Evolutionary conservation across 1,140 invertebrate species (phyloP).

Genomic region (Coenobita brevimanus): DNA sequence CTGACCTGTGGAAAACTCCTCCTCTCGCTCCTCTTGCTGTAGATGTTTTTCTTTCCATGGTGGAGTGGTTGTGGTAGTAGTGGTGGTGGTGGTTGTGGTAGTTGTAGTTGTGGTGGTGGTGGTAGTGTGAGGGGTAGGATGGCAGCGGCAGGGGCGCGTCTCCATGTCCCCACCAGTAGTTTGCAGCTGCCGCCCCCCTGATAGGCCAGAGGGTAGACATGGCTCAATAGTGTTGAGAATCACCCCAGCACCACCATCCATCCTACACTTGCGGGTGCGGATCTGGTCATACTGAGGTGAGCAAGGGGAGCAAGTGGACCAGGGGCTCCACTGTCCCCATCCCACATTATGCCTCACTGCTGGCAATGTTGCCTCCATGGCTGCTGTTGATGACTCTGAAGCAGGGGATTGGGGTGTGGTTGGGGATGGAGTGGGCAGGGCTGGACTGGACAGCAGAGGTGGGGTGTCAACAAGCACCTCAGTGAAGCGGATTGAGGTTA

Average conservation of each 20-base stretch:
- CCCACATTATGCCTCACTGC: constrained; percentile 68
- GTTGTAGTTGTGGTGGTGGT: too few relatives aligned
- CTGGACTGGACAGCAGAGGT: constrained; percentile 23
- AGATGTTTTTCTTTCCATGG: constrained; percentile 32
- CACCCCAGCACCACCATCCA: constrained; percentile 65
- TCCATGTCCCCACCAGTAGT: constrained; percentile 62
- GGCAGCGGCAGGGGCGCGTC: constrained; percentile 61
- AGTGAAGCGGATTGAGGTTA: constrained; percentile 73
- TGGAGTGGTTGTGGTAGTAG: too few relatives aligned
- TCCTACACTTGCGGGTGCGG: constrained; percentile 66
- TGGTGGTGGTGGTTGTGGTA: too few relatives aligned
- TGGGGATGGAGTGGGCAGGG: constrained; percentile 16
- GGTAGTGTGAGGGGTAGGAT: too few relatives aligned
- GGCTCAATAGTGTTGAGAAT: constrained; percentile 69
- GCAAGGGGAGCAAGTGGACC: constrained; percentile 70
- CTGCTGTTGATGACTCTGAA: constrained; percentile 70
- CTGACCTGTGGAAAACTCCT: constrained; percentile 34
- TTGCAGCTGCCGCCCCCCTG: constrained; percentile 51
- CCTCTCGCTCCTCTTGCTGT: constrained; percentile 33
- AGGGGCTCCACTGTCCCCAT: constrained; percentile 70
- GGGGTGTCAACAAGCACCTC: constrained; percentile 59
- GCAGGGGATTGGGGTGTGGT: constrained; percentile 70
- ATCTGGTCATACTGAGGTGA: constrained; percentile 65
- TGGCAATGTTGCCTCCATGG: constrained; percentile 49
- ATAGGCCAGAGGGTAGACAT: constrained; percentile 54